Evolutionary conservation across 2,888 invertebrate genomes (phyloP).

Genomic region (Macrosoma leucophasiata): DNA sequence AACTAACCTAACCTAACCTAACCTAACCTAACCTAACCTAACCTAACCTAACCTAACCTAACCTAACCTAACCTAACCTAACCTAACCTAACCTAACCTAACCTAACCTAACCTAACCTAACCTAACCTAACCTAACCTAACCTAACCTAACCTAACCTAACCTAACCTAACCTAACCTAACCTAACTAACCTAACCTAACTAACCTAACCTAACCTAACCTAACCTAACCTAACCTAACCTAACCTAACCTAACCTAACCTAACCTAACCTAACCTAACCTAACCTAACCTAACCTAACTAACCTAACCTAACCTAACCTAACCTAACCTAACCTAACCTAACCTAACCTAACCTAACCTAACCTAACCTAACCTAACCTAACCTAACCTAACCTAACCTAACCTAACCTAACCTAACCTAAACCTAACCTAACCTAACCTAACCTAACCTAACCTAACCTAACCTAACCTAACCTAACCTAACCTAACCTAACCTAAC

Average conservation of each 20-base stretch:
- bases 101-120: constrained; percentile 10
- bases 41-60: constrained; percentile 11
- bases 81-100: constrained; percentile 7
- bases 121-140: constrained; percentile 10
- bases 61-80: constrained; percentile 9
- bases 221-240: constrained; percentile 13
- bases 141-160: constrained; percentile 17
- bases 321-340: constrained; percentile 14
- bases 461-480: constrained; percentile 14
- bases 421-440: constrained; percentile 13
- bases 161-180: constrained; percentile 17
- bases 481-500: constrained; percentile 12
- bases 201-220: constrained; percentile 16
- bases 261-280: constrained; percentile 12
- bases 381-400: constrained; percentile 10
- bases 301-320: constrained; percentile 12
- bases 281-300: constrained; percentile 13
- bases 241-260: constrained; percentile 12
- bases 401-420: no score
- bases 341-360: constrained; percentile 9
- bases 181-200: constrained; percentile 15
- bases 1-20: constrained; percentile 13
- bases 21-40: constrained; percentile 13
- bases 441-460: constrained; percentile 14
- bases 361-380: constrained; percentile 13